Base-by-base conservation (phyloP, 2,113 vertebrate species). In the Hylia prasina region DNA sequence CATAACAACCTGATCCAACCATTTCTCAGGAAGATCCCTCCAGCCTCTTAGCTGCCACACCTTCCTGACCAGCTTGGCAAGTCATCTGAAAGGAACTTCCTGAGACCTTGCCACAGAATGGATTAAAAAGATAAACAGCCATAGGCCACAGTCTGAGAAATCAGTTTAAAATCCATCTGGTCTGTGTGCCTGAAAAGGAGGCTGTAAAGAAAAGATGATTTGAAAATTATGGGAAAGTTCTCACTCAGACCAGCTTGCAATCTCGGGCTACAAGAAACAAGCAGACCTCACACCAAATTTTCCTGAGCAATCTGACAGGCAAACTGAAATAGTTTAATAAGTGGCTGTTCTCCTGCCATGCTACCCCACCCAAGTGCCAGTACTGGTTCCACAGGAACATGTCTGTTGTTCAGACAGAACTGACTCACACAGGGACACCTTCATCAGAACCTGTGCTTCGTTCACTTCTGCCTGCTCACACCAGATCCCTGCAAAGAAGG, bases 381-480 rank as follows among this genome's bases (percentile, higher is more conserved):
- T 19, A 82, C 65, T 44, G 30, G 79, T n/a, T 87, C 61, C 56
- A 68, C 51, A 79, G 61, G 60, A 90, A 47, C 20, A 18, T 0
- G 0, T 4, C 19, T 45, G n/a, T 13, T 70, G 25, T 20, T 79
- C 33, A 68, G 35, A 13, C 0, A 1, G 44, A 66, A 39, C 8
- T 51, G 76, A 60, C 22, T 58, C 56, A 30, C 35, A 11, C 6
- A 9, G 2, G 42, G 31, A 42, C 51, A 42, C 28, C 42, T 39
- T 24, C 75, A 17, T 6, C 53, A 87, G 37, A 78, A 40, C 37
- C 15, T n/a, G 10, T 6, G 37, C 6, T 64, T 58, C 33, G 37
- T 9, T 71, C 30, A 48, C 14, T 72, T 40, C 90, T 2, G 2
- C 19, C 30, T 40, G 28, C n/a, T 56, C 25, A 28, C 18, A 21